Conservation (phyloP, 2,797 vertebrate genomes). For the Emys orbicularis region DNA sequence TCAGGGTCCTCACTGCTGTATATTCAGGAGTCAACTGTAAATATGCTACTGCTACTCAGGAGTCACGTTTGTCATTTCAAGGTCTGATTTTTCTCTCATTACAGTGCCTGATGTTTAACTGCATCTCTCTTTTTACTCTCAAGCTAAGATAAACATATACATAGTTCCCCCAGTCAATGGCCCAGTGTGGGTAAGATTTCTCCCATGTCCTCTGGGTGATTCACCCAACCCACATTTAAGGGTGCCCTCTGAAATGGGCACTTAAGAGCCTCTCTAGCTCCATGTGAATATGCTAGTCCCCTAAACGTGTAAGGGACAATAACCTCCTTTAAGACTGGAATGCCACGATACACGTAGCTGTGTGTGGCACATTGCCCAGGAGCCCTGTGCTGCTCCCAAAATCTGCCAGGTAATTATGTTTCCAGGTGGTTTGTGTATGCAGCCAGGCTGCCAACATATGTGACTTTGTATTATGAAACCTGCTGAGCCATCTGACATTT, state of each 20-base stretch:
- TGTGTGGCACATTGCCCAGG: neutral
- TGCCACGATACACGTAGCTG: too few species aligned
- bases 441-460: neutral
- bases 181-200: neutral
- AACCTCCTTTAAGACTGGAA: neutral
- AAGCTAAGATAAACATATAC: accelerated
- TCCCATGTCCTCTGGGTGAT: neutral
- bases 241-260: neutral
- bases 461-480: neutral
- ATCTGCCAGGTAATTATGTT: neutral
- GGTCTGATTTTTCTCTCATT: neutral
- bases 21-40: conserved; percentile 15
- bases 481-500: neutral
- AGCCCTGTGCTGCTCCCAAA: neutral
- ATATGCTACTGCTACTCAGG: neutral
- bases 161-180: neutral
- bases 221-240: neutral
- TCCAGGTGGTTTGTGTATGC: neutral
- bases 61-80: neutral
- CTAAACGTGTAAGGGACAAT: neutral
- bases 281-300: neutral
- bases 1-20: accelerated
- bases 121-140: neutral
- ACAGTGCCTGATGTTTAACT: neutral
- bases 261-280: neutral